Evolutionary conservation across 1,140 invertebrate genomes (phyloP), one percentile per base, ranked within the genome.

Genomic region (Batillaria attramentaria): DNA sequence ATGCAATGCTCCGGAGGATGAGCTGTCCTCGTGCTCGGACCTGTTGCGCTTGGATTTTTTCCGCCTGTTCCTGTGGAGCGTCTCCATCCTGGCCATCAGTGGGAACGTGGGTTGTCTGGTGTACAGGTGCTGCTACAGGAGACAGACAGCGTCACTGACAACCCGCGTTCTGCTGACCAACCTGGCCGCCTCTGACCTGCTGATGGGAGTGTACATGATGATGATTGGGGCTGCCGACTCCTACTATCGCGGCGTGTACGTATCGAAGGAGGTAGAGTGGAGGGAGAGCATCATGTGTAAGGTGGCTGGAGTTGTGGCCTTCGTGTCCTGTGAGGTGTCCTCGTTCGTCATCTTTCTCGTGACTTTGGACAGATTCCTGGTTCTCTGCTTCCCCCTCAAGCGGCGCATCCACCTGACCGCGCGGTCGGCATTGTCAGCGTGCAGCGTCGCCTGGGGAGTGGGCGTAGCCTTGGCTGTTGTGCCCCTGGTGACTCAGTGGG

Each of bases 201-300:
- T 74, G 28, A 74, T 74, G 72, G 72, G 72, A 13, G 2, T 74
- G 10, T 74, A 74, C 72, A 8, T 74, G 72, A 57, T 57, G 46
- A 74, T 74, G 6, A 60, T 74, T 35, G 46, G 50, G 18, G n/a
- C 60, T 4, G 72, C 72, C 6, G 72, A 74, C 50, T 20, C 31
- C 18, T 16, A 16, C 3, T 60, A 20, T 33, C 16, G 4, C 3
- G 72, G 31, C 13, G 20, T 35, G 28, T 74, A 74, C 43, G 35
- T 74, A 33, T n/a, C 46, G 28, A 16, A 3, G n/a, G 72, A 74
- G 16, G 31, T 10, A 3, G 50, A 31, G 28, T 74, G 72, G 72
- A 74, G n/a, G 37, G n/a, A 35, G 4, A 57, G 72, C 50, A 10
- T 3, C 6, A 24, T n/a, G 43, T 74, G 72, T 24, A 74, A 6